A percentile compares a stretch with the other conserved stretches of the same genome.
These are phyloP conservation scores for Trachythela sp. DNA, from an alignment of 64 coral and sea anemone genomes.

Conservation along the genomic window DNA sequence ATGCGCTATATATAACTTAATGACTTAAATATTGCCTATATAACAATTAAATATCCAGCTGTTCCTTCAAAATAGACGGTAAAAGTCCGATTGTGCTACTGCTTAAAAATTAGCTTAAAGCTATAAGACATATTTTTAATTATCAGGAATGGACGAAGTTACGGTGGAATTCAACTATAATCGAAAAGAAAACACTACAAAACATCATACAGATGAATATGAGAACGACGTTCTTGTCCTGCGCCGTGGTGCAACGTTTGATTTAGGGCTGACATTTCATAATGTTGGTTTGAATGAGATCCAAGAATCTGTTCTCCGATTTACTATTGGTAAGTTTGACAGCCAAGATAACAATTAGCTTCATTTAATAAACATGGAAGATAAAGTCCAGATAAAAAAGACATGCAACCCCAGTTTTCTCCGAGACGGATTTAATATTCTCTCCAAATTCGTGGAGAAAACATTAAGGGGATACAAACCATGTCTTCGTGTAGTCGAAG, in stretches of 20 bases:
- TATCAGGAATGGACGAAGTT: background rate
- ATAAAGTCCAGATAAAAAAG: background rate
- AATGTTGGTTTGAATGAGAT: background rate
- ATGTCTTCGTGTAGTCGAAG: no score
- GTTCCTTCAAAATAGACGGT: no score
- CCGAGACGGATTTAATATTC: no score
- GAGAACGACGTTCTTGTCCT: background rate
- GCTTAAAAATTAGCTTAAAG: no score
- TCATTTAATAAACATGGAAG: background rate
- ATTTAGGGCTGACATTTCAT: background rate
- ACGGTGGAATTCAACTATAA: background rate
- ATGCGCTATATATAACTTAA: no score
- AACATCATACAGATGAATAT: background rate
- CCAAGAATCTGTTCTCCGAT: background rate
- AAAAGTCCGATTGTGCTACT: no score
- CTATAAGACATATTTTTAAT: no score
- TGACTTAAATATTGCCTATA: no score
- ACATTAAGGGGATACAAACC: no score
- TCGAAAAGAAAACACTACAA: background rate
- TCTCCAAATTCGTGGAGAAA: no score
- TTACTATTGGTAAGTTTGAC: background rate
- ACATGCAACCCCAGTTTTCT: no score
- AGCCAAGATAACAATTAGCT: background rate
- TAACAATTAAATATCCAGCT: no score
- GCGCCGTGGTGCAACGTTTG: background rate